Conservation (phyloP, 2,888 invertebrate species). For the Scrobipalpa costella region DNA sequence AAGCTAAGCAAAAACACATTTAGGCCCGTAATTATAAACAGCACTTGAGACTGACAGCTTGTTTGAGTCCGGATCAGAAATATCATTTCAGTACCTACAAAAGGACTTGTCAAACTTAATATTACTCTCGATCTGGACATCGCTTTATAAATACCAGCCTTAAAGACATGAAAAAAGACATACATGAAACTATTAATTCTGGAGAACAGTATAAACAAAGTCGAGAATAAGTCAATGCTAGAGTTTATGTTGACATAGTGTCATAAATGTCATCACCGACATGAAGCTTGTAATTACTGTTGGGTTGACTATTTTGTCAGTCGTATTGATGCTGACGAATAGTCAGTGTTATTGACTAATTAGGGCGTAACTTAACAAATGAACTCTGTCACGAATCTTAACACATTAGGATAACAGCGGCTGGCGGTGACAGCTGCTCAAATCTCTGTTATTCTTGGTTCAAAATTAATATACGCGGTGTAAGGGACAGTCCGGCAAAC, state of each 20-base stretch:
- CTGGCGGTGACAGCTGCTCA: background rate
- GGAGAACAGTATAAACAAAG: background rate
- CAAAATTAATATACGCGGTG: too few relatives aligned
- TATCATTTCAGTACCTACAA: too few relatives aligned
- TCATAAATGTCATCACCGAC: background rate
- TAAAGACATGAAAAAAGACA: too few relatives aligned
- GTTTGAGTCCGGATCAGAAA: too few relatives aligned
- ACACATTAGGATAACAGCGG: background rate
- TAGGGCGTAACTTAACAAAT: conserved; percentile 2
- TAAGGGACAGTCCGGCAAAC: too few relatives aligned
- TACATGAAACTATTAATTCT: background rate
- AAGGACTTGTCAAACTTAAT: too few relatives aligned
- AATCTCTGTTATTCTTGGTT: background rate
- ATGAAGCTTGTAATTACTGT: conserved; percentile 1
- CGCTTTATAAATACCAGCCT: too few relatives aligned
- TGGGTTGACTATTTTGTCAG: background rate
- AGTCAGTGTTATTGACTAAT: conserved; percentile 1
- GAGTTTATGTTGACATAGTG: background rate
- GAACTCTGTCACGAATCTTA: background rate
- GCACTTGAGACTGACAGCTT: too few relatives aligned
- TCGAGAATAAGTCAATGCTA: background rate
- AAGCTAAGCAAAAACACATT: too few relatives aligned
- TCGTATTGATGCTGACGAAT: background rate
- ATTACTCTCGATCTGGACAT: too few relatives aligned
- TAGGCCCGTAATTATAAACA: too few relatives aligned